Conservation (phyloP, 2,113 vertebrate genomes). For the Cricetomys ansorgei region DNA sequence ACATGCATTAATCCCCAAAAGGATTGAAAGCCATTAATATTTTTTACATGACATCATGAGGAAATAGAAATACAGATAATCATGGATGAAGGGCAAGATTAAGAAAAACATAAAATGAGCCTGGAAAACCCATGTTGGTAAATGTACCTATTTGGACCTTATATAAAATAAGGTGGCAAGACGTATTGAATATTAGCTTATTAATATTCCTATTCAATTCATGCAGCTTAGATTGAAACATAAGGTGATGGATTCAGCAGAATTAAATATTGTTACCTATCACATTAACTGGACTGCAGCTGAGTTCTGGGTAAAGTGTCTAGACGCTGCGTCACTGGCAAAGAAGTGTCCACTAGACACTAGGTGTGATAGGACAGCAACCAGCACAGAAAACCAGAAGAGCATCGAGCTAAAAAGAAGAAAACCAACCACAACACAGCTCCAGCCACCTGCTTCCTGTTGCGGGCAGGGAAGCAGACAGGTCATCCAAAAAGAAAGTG, state of each 20-base stretch:
- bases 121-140: not conserved
- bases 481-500: not conserved
- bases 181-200: not conserved
- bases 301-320: not conserved
- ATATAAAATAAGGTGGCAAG: not conserved
- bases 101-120: not conserved
- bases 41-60: not conserved
- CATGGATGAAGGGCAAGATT: not conserved
- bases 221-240: not conserved
- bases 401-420: not conserved
- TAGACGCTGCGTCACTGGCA: not conserved
- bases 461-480: not conserved
- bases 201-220: not conserved
- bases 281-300: not conserved
- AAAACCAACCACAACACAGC: not conserved
- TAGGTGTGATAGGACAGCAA: not conserved
- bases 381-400: not conserved
- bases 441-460: not conserved
- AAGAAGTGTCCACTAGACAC: not conserved
- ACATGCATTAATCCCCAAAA: no score
- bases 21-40: not conserved
- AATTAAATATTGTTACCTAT: constrained; percentile 11
- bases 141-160: not conserved
- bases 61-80: not conserved
- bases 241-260: not conserved